These are phyloP conservation scores for Griposia aprilina DNA, from an alignment of 2,888 invertebrate species.

Conservation along the genomic window DNA sequence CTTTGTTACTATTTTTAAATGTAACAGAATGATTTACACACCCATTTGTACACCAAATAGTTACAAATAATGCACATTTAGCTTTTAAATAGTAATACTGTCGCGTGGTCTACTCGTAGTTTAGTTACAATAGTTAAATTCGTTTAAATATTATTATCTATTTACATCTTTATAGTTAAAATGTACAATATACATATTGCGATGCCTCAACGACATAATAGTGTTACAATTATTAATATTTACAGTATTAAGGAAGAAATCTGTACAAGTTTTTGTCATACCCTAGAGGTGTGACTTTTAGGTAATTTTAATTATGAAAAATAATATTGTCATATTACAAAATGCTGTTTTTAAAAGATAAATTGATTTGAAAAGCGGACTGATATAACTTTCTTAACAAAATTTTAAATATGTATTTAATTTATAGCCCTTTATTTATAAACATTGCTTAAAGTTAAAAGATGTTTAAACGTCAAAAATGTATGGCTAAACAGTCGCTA, in stretches of 20 bases:
- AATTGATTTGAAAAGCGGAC: neutral
- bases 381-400: neutral
- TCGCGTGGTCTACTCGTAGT: conserved; percentile 78
- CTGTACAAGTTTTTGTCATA: conserved; percentile 57
- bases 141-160: conserved; percentile 86
- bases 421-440: too few relatives aligned
- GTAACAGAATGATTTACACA: too few relatives aligned
- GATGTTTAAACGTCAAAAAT: too few relatives aligned
- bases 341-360: neutral
- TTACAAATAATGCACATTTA: conserved; percentile 66
- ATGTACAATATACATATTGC: conserved; percentile 84
- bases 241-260: conserved; percentile 66
- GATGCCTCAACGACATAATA: conserved; percentile 69
- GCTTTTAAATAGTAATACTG: conserved; percentile 50
- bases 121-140: conserved; percentile 87
- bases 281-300: conserved; percentile 35
- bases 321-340: conserved; percentile 14
- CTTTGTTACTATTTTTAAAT: too few relatives aligned
- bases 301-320: conserved; percentile 23
- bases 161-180: conserved; percentile 83
- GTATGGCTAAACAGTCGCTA: too few relatives aligned
- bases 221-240: conserved; percentile 66
- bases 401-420: conserved; percentile 1
- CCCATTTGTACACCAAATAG: conserved; percentile 29
- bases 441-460: too few relatives aligned